Evolutionary conservation across 2,888 invertebrate genomes (phyloP).

Genomic region (Ernsta delagoae): DNA sequence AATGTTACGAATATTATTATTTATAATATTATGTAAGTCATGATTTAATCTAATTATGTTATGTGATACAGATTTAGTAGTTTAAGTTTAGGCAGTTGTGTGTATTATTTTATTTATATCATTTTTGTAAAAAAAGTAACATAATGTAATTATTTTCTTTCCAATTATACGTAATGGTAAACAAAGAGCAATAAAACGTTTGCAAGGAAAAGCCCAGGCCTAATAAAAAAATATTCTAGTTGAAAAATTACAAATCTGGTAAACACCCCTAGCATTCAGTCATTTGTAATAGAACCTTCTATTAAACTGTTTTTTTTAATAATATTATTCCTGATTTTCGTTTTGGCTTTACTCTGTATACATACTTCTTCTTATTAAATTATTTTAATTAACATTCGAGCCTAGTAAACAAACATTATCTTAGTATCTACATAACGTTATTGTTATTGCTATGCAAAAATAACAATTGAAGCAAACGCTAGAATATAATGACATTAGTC

Average conservation of each 20-base stretch:
- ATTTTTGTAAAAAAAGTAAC: slow-evolving; percentile 20
- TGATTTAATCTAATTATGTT: slow-evolving; percentile 76
- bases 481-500: slow-evolving; percentile 27
- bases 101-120: slow-evolving; percentile 42
- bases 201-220: slow-evolving; percentile 13
- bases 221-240: background rate
- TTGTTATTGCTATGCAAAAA: background rate
- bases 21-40: slow-evolving; percentile 78
- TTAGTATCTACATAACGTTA: background rate
- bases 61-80: slow-evolving; percentile 76
- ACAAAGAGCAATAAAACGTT: slow-evolving; percentile 32
- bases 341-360: background rate
- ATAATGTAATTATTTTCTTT: slow-evolving; percentile 5
- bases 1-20: slow-evolving; percentile 81
- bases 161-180: slow-evolving; percentile 40
- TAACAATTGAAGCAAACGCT: background rate
- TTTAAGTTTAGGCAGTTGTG: slow-evolving; percentile 53
- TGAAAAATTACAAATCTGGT: background rate
- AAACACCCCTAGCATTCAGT: background rate
- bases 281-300: too few relatives aligned
- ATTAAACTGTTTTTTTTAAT: background rate
- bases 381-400: slow-evolving; percentile 4
- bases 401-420: too few relatives aligned
- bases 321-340: background rate
- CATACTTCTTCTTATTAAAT: slow-evolving; percentile 19